Conservation (phyloP, 2,113 vertebrate genomes). For the Nerophis lumbriciformis region DNA sequence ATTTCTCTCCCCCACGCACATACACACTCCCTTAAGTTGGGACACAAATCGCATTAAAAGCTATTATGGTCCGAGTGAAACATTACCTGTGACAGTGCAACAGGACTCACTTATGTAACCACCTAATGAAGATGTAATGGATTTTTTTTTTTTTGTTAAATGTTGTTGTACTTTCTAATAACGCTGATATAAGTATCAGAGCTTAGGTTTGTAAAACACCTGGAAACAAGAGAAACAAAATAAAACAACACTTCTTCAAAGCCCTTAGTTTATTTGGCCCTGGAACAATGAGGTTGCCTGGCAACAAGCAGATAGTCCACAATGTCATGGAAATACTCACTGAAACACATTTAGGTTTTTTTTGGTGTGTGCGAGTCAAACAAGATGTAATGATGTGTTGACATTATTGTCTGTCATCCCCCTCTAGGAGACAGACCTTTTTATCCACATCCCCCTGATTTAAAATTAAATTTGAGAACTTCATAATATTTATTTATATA, state of each 20-base stretch:
- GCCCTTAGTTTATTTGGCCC: not conserved
- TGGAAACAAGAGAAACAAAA: not conserved
- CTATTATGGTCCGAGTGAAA: constrained; percentile 13
- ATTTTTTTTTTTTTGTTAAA: no score
- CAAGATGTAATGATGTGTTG: not conserved
- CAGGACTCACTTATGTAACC: no score
- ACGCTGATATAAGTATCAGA: not conserved
- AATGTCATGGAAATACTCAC: not conserved
- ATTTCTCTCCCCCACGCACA: constrained; percentile 3
- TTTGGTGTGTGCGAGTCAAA: not conserved
- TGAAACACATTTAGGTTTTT: not conserved
- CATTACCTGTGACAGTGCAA: not conserved
- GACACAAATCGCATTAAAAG: constrained; percentile 20
- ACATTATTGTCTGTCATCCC: no score
- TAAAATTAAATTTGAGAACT: no score
- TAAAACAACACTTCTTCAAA: not conserved
- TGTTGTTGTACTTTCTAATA: not conserved
- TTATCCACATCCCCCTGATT: no score
- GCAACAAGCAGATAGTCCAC: not conserved
- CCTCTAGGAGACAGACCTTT: no score
- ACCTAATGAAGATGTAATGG: no score
- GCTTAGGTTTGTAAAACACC: not conserved
- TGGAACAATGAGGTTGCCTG: not conserved
- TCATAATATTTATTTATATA: no score
- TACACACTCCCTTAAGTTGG: constrained; percentile 7